Percentiles rank a stretch among this genome's conserved stretches.
Evolutionary conservation across 1,140 invertebrate genomes (phyloP).

Genomic region (Magallana ariakensis): DNA sequence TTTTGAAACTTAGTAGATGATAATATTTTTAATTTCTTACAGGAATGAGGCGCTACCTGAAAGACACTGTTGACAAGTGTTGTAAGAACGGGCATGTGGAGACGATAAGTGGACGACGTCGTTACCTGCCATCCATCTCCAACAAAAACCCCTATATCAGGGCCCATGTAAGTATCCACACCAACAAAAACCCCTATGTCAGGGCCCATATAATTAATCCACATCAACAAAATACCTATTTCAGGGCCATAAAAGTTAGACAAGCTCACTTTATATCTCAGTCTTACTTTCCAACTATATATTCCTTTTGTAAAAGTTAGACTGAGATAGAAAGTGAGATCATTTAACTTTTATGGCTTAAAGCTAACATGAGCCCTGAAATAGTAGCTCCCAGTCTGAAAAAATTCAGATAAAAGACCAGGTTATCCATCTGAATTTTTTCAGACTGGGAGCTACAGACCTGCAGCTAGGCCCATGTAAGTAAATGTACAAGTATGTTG

Average conservation of each 20-base stretch:
- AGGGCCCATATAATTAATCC: conserved; percentile 79
- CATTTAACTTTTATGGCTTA: no score
- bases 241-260: no score
- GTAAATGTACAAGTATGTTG: neutral
- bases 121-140: conserved; percentile 89
- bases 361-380: no score
- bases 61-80: conserved; percentile 86
- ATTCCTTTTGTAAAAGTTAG: no score
- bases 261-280: no score
- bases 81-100: conserved; percentile 88
- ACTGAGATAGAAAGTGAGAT: no score
- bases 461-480: conserved; percentile 70
- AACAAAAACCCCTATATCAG: conserved; percentile 83
- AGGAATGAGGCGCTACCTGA: conserved; percentile 84
- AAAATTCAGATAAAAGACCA: no score
- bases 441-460: no score
- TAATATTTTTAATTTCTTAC: neutral
- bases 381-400: no score
- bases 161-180: conserved; percentile 80
- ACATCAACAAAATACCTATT: no score
- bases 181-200: conserved; percentile 82
- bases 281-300: no score
- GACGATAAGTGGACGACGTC: conserved; percentile 89
- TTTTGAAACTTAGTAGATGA: neutral
- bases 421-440: no score